Base-by-base conservation (phyloP, 30 jellyfish, hydroid and myxozoan species). In the Mastigias papua region DNA sequence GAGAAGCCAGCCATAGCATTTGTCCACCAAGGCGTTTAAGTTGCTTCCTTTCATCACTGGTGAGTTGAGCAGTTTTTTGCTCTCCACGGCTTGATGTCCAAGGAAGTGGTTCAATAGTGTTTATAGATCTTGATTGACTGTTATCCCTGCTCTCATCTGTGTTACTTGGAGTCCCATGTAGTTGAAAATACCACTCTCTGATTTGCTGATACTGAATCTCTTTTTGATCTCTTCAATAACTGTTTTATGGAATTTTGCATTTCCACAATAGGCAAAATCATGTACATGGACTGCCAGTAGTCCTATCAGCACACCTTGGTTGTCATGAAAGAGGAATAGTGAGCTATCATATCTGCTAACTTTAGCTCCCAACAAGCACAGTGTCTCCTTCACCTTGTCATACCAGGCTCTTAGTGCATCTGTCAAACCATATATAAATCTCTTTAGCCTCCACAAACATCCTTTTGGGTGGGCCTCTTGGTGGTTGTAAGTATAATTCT, bases 1-100 rank as follows among this genome's bases (percentile, higher is more conserved):
- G 90, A 5, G 72, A 7, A 13, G 85, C 79, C 21, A 73, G 17
- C 85, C 90, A 80, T 29, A 28, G 30, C 30, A 80, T 23, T 63
- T 80, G 87, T 32, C 90, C 80, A 11, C 48, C 80, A 3, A 68
- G 80, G 16, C 30, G 8, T 32, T 68, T 68, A 9, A 68, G 34
- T 30, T 68, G 48, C 49, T 26, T 42, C 54, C 13, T 42, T 42
- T 42, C 54, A 8, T 42, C 13, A 15, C 13, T 15, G 13, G 7
- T 15, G 13, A 42, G 7, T 42, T 42, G 13, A 42, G 54, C 7
- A 4, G 54, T 42, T 42, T 42, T 42, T 15, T 42, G 54, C 13
- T 42, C 54, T 4, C 54, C 54, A 42, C 54, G 54, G 13, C 13
- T 4, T 42, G 13, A 4, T 4, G 13, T 4, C 54, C 7, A 42